Base-by-base conservation (phyloP, 2,113 vertebrate species). In the Brachyistius frenatus region DNA sequence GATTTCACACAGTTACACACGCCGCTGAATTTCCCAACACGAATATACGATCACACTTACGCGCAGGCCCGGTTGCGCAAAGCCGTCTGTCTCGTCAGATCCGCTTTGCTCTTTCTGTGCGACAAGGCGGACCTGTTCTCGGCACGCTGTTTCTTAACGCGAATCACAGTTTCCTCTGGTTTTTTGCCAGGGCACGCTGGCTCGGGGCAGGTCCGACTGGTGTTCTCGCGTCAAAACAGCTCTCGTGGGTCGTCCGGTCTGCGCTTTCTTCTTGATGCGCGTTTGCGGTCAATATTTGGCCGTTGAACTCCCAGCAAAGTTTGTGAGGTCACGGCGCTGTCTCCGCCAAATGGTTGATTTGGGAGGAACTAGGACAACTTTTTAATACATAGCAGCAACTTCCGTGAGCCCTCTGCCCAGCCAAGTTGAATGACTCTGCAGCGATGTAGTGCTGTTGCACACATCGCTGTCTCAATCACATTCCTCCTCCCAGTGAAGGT, bases 111-210 rank as follows among this genome's bases (percentile, higher is more conserved):
- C 69, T 78, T 84, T 64, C 63, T 69, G 73, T 68, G 41, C 76
- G 47, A 76, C 84, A 71, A 85, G 81, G 82, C 74, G 83, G 80
- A 90, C 87, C 76, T 86, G 81, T 83, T 87, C 78, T 78, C 53
- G 5, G 46, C 57, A 44, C 30, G 14, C 36, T 68, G 47, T 46
- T n/a, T 55, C 39, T 85, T 46, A 64, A 33, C 44, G 76, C 76
- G 80, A 85, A 86, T 88, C 67, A 72, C 67, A 67, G 58, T 67
- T 61, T 56, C 75, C 66, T 14, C 10, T 16, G 69, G n/a, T 32
- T 80, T 77, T 78, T 77, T 78, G 79, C 65, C 63, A 80, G 71
- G 60, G 77, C 58, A 58, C 76, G 54, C 75, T 60, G 46, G 35
- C 31, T 37, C 35, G 15, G 7, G 32, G 37, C 5, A 73, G 50